These are phyloP conservation scores for Mellivora capensis DNA, from an alignment of 2,113 vertebrate species.

Conservation along the genomic window DNA sequence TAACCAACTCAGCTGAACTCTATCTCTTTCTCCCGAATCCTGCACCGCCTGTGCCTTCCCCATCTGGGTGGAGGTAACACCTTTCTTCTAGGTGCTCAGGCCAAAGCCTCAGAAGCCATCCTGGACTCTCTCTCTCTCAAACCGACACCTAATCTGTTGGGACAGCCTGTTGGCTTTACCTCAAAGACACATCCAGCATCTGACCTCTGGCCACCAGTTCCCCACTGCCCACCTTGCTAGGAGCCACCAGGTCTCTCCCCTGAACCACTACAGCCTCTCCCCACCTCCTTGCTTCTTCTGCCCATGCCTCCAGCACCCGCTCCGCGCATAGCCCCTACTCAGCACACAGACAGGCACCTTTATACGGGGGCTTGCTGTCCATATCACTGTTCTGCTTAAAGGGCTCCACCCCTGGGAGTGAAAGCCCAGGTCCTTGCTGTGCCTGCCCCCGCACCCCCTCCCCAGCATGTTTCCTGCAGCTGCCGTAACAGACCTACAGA, in stretches of 20 bases:
- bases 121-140: not conserved
- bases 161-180: not conserved
- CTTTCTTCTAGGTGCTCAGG: too few relatives aligned
- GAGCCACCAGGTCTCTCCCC: not conserved
- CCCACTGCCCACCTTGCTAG: rapidly evolving
- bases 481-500: not conserved
- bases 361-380: not conserved
- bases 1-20: not conserved
- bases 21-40: not conserved
- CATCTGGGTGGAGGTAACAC: rapidly evolving
- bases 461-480: rapidly evolving
- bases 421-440: not conserved
- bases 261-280: not conserved
- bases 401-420: rapidly evolving
- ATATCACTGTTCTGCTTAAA: rapidly evolving
- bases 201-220: not conserved
- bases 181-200: rapidly evolving
- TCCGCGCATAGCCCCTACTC: not conserved
- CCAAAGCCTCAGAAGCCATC: not conserved
- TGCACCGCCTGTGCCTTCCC: rapidly evolving
- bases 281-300: not conserved
- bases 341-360: not conserved
- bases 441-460: rapidly evolving
- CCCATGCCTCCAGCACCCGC: rapidly evolving
- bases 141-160: rapidly evolving